Evolutionary conservation across 2,888 invertebrate genomes (phyloP), one percentile per base, ranked within the genome.

Genomic region (Panorpa germanica): DNA sequence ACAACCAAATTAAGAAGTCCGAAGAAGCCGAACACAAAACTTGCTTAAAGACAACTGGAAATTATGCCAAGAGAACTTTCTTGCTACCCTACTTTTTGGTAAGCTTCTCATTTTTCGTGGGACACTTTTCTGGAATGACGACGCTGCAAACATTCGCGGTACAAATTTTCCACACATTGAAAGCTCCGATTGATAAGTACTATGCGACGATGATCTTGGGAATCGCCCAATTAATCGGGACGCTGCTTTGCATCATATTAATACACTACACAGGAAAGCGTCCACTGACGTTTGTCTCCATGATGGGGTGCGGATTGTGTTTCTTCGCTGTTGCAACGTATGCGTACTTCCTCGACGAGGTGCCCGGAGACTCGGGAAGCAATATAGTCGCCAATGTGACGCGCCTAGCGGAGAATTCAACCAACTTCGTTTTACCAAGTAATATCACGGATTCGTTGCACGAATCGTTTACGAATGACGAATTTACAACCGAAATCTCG

Each of bases 231-330:
- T 55, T 82, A 29, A 33, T 70, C 1, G 78, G 78, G 0, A 65
- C 73, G 0, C 47, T 67, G 3, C 37, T 66, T 5, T 77, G 77
- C 40, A 73, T 78, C 0, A 32, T 61, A 4, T 51, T 72, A 5
- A 71, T 82, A 1, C 75, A 74, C 40, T 70, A 68, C 40, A 65
- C 69, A 0, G 82, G 82, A 3, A 82, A 81, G 45, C 57, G 81
- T 7, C 62, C 65, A 0, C 48, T 81, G 21, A 65, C 68, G 1
- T 60, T 80, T 29, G 46, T 71, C 14, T 78, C 80, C 1, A 65
- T 75, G 1, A 49, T 59, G 0, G 73, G 70, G n/a, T 66, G 65
- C 1, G 71, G 67, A 0, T 18, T 70, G 2, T 73, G 74, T 43
- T 73, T 77, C 39, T 42, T 72, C 1, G 49, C 35, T 5, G 34